Percentiles rank a stretch among this genome's conserved stretches.
Conservation (phyloP, 2,888 invertebrate genomes). For the Pogonocherus hispidulus region DNA sequence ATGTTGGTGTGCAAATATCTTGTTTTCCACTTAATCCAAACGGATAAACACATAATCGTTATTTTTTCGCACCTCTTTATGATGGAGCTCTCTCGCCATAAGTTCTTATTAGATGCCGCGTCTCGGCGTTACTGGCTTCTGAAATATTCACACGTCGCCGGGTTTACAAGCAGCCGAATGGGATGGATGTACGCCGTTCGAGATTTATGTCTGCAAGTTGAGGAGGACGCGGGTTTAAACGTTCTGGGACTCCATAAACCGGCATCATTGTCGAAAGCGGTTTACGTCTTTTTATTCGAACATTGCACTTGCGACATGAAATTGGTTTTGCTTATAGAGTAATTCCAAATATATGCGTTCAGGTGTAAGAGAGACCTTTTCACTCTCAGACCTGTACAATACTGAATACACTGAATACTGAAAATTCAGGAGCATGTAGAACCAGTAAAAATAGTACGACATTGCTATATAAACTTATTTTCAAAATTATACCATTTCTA, state of each 20-base stretch:
- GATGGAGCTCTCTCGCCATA: constrained; percentile 6
- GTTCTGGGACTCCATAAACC: not conserved
- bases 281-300: not conserved
- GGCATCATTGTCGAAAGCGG: not conserved
- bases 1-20: constrained; percentile 19
- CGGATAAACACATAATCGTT: constrained; percentile 32
- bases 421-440: too few species aligned
- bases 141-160: not conserved
- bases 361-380: too few species aligned
- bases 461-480: too few species aligned
- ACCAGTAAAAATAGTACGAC: too few species aligned
- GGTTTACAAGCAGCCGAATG: not conserved
- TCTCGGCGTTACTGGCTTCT: not conserved
- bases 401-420: too few species aligned
- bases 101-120: constrained; percentile 10
- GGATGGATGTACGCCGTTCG: not conserved
- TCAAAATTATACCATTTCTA: too few species aligned
- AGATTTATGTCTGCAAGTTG: not conserved
- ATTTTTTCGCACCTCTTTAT: constrained; percentile 18
- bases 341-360: too few species aligned
- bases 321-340: too few species aligned
- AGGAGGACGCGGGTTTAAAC: not conserved
- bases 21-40: constrained; percentile 34
- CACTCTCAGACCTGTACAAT: too few species aligned
- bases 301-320: not conserved